phyloP scores from a whole-genome alignment of 2,888 invertebrate species.

The Timema cristinae region DNA sequence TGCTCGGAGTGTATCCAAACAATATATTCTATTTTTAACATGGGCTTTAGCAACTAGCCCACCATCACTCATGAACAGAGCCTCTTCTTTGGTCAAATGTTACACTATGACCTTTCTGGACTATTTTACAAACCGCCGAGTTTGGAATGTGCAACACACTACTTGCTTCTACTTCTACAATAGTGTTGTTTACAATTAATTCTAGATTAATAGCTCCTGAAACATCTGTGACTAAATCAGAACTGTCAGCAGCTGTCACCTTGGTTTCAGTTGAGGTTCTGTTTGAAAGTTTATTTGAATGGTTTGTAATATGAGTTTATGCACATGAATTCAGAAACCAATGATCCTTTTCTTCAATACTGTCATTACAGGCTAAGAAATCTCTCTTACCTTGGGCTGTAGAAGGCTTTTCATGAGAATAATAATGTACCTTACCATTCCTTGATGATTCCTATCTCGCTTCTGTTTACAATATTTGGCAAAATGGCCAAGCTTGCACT shows the following conservation, averaged over 20 bases:
- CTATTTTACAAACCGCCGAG: background rate
- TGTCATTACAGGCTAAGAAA: background rate
- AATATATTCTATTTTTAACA: constrained; percentile 11
- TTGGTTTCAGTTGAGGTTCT: background rate
- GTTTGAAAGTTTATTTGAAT: background rate
- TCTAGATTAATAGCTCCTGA: background rate
- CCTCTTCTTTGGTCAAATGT: background rate
- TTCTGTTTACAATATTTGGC: background rate
- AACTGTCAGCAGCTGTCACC: background rate
- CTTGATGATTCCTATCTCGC: background rate
- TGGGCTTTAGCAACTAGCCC: too few species aligned
- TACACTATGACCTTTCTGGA: background rate
- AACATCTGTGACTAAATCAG: constrained; percentile 6
- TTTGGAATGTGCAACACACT: constrained; percentile 10
- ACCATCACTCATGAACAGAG: background rate
- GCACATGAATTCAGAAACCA: background rate
- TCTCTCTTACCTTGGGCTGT: too few species aligned
- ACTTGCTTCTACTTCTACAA: background rate
- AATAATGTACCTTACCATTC: too few species aligned
- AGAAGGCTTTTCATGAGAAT: too few species aligned
- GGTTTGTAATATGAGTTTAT: background rate
- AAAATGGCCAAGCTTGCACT: background rate
- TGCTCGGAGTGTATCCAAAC: background rate
- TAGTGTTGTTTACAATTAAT: background rate
- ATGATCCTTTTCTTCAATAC: background rate